These are phyloP conservation scores for Neolamprologus sp. DNA, from an alignment of 2,113 vertebrate species.

Conservation along the genomic window DNA sequence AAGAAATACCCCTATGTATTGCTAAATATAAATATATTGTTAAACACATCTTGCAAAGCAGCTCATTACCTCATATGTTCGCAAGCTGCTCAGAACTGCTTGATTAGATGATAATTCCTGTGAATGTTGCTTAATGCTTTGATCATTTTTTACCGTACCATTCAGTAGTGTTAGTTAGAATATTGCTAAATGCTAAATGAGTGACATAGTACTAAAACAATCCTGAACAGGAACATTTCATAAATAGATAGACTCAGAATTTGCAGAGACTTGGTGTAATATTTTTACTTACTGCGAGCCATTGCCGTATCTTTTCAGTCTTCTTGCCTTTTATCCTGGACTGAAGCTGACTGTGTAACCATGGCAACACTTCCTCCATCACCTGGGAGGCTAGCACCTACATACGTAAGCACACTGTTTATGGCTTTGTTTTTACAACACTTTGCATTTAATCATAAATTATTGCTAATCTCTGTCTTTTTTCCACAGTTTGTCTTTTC, in stretches of 20 bases:
- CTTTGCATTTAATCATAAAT: not conserved
- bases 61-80: not conserved
- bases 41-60: not conserved
- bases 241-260: not conserved
- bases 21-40: not conserved
- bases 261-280: not conserved
- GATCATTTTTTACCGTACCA: not conserved
- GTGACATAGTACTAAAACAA: not conserved
- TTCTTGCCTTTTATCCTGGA: slow-evolving; percentile 86
- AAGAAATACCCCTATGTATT: not conserved
- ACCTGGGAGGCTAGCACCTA: slow-evolving; percentile 81
- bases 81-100: not conserved
- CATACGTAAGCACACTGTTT: not conserved
- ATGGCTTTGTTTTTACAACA: not conserved
- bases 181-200: not conserved
- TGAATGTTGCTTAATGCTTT: not conserved
- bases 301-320: slow-evolving; percentile 81
- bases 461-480: not conserved
- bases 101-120: not conserved
- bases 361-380: slow-evolving; percentile 87
- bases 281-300: slow-evolving; percentile 74
- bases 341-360: slow-evolving; percentile 83
- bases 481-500: not conserved
- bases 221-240: not conserved
- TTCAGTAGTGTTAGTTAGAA: not conserved